A percentile compares a stretch with the other conserved stretches of the same genome.
These are phyloP conservation scores for Iguana delicatissima DNA, from an alignment of 2,797 vertebrate species.

Conservation along the genomic window DNA sequence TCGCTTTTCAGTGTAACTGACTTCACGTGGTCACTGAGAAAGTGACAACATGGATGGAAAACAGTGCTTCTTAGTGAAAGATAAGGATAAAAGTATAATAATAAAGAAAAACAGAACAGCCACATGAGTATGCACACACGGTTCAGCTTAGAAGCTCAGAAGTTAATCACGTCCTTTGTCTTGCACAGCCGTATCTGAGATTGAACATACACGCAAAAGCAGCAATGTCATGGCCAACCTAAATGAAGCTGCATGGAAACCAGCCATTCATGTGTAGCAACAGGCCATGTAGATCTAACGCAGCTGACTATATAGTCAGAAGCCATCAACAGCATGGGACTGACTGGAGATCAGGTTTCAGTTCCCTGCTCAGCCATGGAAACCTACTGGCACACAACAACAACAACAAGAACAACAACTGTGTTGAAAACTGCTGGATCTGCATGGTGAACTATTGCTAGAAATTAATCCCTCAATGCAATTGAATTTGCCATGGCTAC, in stretches of 20 bases:
- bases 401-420: no score
- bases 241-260: not conserved
- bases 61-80: no score
- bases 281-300: not conserved
- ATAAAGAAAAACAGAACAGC: not conserved
- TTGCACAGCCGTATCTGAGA: not conserved
- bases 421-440: not conserved
- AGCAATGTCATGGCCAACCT: not conserved
- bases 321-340: not conserved
- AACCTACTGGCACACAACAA: no score
- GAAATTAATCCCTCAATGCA: not conserved
- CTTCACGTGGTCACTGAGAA: no score
- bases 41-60: no score
- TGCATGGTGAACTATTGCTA: not conserved
- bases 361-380: no score
- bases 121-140: not conserved
- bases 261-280: not conserved
- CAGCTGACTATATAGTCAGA: not conserved
- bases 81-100: not conserved
- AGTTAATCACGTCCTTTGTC: not conserved
- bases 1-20: not conserved
- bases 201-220: not conserved
- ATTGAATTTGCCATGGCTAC: not conserved
- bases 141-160: not conserved
- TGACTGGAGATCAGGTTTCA: no score